phyloP scores from a whole-genome alignment of 2,113 vertebrate species.

The Onychostruthus taczanowskii region DNA sequence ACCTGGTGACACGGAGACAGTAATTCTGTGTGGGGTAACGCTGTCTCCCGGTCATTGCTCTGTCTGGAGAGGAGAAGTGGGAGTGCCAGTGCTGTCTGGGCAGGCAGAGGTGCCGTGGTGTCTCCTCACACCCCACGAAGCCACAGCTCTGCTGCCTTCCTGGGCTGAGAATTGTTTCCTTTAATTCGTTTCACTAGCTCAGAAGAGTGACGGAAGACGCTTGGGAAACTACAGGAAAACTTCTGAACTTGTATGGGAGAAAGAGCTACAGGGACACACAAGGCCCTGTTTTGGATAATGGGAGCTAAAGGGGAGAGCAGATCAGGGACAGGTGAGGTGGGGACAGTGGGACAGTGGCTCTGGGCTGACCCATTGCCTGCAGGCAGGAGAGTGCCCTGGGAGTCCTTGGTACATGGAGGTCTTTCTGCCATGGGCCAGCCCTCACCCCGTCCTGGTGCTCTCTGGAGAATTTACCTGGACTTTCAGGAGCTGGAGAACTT shows the following conservation, averaged over 20 bases:
- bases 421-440: background rate
- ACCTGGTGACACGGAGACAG: accelerated
- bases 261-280: background rate
- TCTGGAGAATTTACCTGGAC: background rate
- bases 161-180: background rate
- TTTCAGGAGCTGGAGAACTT: background rate
- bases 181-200: background rate
- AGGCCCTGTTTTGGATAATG: background rate
- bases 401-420: background rate
- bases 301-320: background rate
- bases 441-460: background rate
- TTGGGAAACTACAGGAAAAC: background rate
- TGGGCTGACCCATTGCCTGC: background rate
- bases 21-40: background rate
- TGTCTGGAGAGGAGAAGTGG: background rate
- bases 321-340: background rate
- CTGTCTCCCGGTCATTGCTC: background rate
- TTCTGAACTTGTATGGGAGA: background rate
- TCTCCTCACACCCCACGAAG: background rate
- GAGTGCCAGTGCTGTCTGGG: background rate
- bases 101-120: background rate
- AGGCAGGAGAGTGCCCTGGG: background rate
- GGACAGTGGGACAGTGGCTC: background rate
- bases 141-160: background rate
- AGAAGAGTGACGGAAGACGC: background rate